Base-by-base conservation (phyloP, 2,888 invertebrate species). In the Drosophila ustulata region DNA sequence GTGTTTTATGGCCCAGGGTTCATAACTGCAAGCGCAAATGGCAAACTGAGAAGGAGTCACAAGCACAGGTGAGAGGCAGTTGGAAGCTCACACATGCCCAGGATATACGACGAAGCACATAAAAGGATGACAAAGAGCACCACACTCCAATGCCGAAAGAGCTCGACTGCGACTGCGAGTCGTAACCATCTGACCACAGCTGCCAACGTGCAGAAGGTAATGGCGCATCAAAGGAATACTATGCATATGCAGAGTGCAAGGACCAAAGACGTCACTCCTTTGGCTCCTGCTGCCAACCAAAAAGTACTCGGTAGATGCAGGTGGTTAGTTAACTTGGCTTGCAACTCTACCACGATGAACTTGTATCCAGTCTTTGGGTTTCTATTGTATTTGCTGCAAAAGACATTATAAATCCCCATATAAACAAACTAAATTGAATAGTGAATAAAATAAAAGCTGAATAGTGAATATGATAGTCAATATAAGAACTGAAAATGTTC, bases 1-100 rank as follows among this genome's bases (percentile, higher is more conserved):
- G 67, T 73, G 76, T 63, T 82, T 75, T 75, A 80, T 75, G 68
- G 43, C 57, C 58, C 58, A 57, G 51, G 53, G 45, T 58, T 65
- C 67, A 79, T 78, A 59, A 59, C 64, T 63, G 67, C 62, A 68
- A 71, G 47, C 52, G 66, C 39, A 62, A 55, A 37, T n/a, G 5
- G 46, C 41, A 46, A 61, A 53, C 55, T 34, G 39, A 32, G 26
- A 23, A 25, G 11, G 37, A 43, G 50, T 25, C 37, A 39, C 46
- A 55, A 3, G 3, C 50, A 58, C 57, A 58, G 49, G 37, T 67
- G 46, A 43, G 37, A 46, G 32, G 45, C 8, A 46, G 41, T 37
- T 39, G 49, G 25, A 23, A 8, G 13, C 53, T 25, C 34, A 47
- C 41, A 57, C 13, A 62, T 23, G 55, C 9, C 28, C 26, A 51